These are phyloP conservation scores for Euzetes globulus DNA, from an alignment of 2,888 invertebrate species.

Conservation along the genomic window DNA sequence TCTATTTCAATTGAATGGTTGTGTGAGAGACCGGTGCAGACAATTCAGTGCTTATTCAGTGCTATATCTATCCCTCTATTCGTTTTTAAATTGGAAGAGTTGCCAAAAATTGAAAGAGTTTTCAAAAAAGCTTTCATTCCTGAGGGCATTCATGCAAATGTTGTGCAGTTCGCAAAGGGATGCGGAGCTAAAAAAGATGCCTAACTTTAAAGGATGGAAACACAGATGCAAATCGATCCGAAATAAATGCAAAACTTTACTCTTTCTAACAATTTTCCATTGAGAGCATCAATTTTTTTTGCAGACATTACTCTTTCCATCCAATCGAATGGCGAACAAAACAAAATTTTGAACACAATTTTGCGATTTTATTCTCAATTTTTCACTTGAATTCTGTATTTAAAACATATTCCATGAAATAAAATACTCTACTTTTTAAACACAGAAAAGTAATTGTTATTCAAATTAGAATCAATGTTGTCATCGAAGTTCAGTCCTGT, in stretches of 20 bases:
- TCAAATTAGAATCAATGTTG: no score
- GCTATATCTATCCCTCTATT: background rate
- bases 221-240: slow-evolving; percentile 21
- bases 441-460: background rate
- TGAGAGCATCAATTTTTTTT: background rate
- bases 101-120: background rate
- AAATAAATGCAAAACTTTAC: slow-evolving; percentile 20
- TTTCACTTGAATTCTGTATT: background rate
- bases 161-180: background rate
- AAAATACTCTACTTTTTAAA: background rate
- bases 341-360: background rate
- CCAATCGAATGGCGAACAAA: background rate
- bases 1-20: no score
- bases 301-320: background rate
- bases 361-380: background rate
- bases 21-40: background rate
- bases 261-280: background rate
- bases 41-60: background rate
- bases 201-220: slow-evolving; percentile 17
- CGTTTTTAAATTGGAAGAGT: background rate
- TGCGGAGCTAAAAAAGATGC: slow-evolving; percentile 22
- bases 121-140: slow-evolving; percentile 23
- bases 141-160: slow-evolving; percentile 22
- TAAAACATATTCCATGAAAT: background rate
- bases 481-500: no score